phyloP scores from a whole-genome alignment of 1,140 invertebrate species.

The Cotesia vestalis region DNA sequence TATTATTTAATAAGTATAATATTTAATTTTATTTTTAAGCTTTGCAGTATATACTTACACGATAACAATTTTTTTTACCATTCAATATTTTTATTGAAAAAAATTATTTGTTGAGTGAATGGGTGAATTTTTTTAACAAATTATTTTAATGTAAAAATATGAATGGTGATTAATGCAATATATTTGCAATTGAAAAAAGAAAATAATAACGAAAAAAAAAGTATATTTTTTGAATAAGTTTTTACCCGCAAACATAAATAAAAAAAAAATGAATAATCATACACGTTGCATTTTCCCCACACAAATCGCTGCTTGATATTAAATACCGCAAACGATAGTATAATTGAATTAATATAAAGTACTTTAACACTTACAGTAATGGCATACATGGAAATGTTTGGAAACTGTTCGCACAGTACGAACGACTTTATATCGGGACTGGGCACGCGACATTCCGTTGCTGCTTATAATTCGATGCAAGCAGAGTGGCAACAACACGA shows the following conservation, averaged over 20 bases:
- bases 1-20: too few species aligned
- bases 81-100: too few species aligned
- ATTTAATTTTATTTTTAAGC: not conserved
- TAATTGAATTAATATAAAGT: not conserved
- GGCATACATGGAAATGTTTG: slow-evolving; percentile 96
- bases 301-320: too few species aligned
- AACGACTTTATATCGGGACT: slow-evolving; percentile 74
- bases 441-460: slow-evolving; percentile 78
- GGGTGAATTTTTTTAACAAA: too few species aligned
- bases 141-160: too few species aligned
- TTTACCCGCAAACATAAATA: too few species aligned
- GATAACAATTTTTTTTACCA: not conserved
- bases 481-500: slow-evolving; percentile 74
- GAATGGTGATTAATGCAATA: too few species aligned
- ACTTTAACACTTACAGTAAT: slow-evolving; percentile 75
- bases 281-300: not conserved
- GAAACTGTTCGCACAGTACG: slow-evolving; percentile 83
- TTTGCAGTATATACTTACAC: slow-evolving; percentile 2
- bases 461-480: slow-evolving; percentile 78
- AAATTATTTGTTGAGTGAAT: too few species aligned
- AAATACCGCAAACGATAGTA: not conserved
- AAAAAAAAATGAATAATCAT: too few species aligned
- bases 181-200: too few species aligned
- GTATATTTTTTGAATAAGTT: too few species aligned
- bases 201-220: too few species aligned